phyloP scores from a whole-genome alignment of 2,113 vertebrate species.

The Tachysurus vachellii region DNA sequence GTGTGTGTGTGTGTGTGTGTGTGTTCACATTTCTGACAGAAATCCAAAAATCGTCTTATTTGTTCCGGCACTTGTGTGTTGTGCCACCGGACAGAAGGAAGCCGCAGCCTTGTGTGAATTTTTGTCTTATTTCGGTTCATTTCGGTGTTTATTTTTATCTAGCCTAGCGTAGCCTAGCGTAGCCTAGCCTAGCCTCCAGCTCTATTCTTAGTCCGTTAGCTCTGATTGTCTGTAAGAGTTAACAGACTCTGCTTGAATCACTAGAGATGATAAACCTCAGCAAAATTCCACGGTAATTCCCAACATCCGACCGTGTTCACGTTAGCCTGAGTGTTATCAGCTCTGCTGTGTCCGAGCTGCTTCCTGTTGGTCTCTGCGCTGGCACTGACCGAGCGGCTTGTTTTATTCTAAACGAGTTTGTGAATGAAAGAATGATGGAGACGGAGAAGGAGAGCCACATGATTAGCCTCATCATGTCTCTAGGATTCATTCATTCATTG shows the following conservation, averaged over 20 bases:
- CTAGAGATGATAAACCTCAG: not conserved
- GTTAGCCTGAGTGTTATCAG: constrained; percentile 42
- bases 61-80: not conserved
- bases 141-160: not conserved
- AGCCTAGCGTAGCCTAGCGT: not conserved
- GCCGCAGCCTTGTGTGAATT: not conserved
- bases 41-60: not conserved
- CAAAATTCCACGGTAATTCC: not conserved
- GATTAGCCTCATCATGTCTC: too few species aligned
- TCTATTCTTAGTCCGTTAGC: not conserved
- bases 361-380: constrained; percentile 51
- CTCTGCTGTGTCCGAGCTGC: not conserved
- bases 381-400: constrained; percentile 53
- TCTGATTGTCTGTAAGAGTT: not conserved
- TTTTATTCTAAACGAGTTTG: constrained; percentile 55
- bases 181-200: not conserved
- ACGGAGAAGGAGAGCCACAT: not conserved
- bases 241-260: not conserved
- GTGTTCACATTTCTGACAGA: not conserved
- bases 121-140: not conserved
- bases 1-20: constrained; percentile 34
- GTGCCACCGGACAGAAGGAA: constrained; percentile 29
- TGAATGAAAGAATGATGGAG: constrained; percentile 62
- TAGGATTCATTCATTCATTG: too few species aligned
- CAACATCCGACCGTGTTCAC: not conserved